Evolutionary conservation across 2,113 vertebrate genomes (phyloP).

Genomic region (Sigmodon hispidus): DNA sequence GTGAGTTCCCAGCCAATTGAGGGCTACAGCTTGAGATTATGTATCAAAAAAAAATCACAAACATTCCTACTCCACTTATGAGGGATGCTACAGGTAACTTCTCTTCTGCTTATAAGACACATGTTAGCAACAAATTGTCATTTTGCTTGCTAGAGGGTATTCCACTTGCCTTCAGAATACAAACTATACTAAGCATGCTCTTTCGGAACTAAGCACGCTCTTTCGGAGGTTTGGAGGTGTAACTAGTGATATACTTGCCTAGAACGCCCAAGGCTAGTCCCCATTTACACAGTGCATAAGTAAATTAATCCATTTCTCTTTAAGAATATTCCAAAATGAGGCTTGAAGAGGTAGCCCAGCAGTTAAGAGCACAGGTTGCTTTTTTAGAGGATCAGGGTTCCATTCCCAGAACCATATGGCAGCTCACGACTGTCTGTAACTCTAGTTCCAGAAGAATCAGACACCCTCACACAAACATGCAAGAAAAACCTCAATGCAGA

Average conservation of each 20-base stretch:
- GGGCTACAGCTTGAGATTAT: background rate
- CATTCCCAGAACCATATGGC: background rate
- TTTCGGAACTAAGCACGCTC: background rate
- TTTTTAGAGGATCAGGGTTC: background rate
- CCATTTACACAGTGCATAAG: background rate
- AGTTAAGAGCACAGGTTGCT: background rate
- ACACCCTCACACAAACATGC: background rate
- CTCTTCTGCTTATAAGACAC: background rate
- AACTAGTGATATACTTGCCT: background rate
- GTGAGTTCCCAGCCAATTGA: background rate
- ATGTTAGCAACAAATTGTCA: constrained; percentile 31
- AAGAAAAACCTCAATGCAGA: background rate
- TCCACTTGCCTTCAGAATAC: constrained; percentile 10
- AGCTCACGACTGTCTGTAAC: background rate
- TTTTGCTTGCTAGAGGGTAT: background rate
- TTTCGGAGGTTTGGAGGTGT: background rate
- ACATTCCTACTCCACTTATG: background rate
- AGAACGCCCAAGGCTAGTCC: background rate
- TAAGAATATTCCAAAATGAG: background rate
- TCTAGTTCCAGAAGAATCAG: background rate
- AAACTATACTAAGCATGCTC: constrained; percentile 21
- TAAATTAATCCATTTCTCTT: background rate
- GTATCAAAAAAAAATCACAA: background rate
- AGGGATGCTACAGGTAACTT: background rate
- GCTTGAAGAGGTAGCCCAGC: background rate